Conservation (phyloP, 2,888 invertebrate species). For the Acanthosepion lycidas region DNA sequence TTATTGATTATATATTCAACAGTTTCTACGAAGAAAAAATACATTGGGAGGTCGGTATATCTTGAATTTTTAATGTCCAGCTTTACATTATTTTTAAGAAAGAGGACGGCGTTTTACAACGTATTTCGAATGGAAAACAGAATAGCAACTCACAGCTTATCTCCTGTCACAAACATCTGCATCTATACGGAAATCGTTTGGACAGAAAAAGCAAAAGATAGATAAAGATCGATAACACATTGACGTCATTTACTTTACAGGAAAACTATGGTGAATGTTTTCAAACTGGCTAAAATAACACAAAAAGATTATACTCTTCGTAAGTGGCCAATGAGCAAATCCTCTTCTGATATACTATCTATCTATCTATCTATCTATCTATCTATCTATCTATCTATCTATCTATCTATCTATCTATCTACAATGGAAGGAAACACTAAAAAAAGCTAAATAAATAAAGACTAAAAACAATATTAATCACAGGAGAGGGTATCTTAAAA, state of each 20-base stretch:
- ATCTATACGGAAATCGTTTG: neutral
- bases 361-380: neutral
- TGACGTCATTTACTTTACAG: neutral
- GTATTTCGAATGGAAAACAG: neutral
- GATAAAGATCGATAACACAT: neutral
- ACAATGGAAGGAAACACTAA: too few species aligned
- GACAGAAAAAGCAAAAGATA: neutral
- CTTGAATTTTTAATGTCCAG: neutral
- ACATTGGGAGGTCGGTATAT: neutral
- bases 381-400: neutral
- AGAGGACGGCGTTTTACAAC: neutral
- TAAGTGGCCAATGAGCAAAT: neutral
- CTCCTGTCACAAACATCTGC: neutral
- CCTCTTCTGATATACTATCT: neutral
- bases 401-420: neutral
- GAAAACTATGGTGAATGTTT: neutral
- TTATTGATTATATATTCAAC: too few species aligned
- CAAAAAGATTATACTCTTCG: neutral
- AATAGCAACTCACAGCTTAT: neutral
- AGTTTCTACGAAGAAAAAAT: neutral
- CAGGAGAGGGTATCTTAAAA: too few species aligned
- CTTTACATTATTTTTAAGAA: neutral
- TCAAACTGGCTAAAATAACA: neutral
- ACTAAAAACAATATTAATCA: too few species aligned
- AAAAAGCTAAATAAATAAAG: too few species aligned